Evolutionary conservation across 2,113 vertebrate genomes (phyloP).

Genomic region (Pachypanchax playfairii): DNA sequence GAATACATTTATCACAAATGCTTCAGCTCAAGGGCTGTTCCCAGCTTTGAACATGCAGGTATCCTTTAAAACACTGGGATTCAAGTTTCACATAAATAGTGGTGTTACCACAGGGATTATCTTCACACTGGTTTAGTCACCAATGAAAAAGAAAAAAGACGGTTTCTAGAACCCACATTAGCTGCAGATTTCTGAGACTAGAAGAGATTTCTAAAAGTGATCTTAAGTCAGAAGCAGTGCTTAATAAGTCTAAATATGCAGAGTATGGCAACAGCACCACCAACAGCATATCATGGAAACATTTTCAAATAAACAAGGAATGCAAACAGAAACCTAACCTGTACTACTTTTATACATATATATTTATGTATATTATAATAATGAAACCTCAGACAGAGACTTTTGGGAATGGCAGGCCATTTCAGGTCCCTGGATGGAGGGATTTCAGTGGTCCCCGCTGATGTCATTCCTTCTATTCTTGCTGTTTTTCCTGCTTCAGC

Average conservation of each 20-base stretch:
- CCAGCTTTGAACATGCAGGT: slow-evolving; percentile 43
- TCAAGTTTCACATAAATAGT: slow-evolving; percentile 36
- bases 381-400: slow-evolving; percentile 1
- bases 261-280: slow-evolving; percentile 75
- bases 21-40: slow-evolving; percentile 35
- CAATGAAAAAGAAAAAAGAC: slow-evolving; percentile 21
- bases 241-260: slow-evolving; percentile 47
- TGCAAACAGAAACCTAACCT: neutral
- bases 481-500: slow-evolving; percentile 30
- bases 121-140: slow-evolving; percentile 32
- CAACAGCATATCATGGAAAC: slow-evolving; percentile 65
- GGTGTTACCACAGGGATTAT: slow-evolving; percentile 47
- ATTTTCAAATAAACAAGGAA: slow-evolving; percentile 22
- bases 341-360: no score
- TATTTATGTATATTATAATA: no score
- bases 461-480: slow-evolving; percentile 20
- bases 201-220: slow-evolving; percentile 29
- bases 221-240: slow-evolving; percentile 33
- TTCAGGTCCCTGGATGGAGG: slow-evolving; percentile 30
- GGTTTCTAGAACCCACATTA: slow-evolving; percentile 21
- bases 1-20: slow-evolving; percentile 58
- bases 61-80: slow-evolving; percentile 46
- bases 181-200: slow-evolving; percentile 21
- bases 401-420: slow-evolving; percentile 33
- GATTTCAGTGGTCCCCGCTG: slow-evolving; percentile 33